Evolutionary conservation across 2,113 vertebrate species (phyloP), one percentile per base, ranked within the genome.

Genomic region (Rostratula benghalensis): DNA sequence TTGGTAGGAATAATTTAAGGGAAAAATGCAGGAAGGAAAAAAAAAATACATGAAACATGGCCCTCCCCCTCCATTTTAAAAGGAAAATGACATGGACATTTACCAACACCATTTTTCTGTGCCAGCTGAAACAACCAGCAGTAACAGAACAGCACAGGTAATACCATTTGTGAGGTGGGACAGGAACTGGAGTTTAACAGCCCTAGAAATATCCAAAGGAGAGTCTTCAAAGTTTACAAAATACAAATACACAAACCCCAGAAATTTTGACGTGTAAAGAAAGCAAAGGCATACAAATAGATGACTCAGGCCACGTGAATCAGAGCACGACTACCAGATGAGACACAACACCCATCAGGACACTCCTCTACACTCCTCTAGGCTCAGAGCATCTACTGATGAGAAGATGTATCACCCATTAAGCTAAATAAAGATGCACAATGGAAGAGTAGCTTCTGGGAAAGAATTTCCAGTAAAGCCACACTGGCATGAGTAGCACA

Each of bases 401-500:
- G 71, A 78, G 74, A 82, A 54, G 48, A 86, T 45, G 51, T 45
- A 90, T 93, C 80, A 75, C 12, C 11, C 69, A 53, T 50, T 37
- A 39, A 63, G 71, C 53, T 88, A 80, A 93, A 93, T 77, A 83
- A 83, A 89, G 80, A 86, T 50, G 48, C 51, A 60, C 20, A 71
- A 90, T 86, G 46, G 64, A 77, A 93, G 51, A 81, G 30, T 56
- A 35, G 5, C 48, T 77, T 81, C 80, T 92, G 80, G 43, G 45
- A 86, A 83, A 75, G 56, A 71, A 80, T 83, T 95, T 88, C 82
- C 82, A 88, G 33, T 69, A 45, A 90, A 92, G 85, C 51, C 46
- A 33, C 70, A 16, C 60, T 6, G 33, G 64, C 43, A 54, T 46
- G 56, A 93, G 68, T 59, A 92, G 85, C 43, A 65, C 65, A 94